A percentile compares a stretch with the other conserved stretches of the same genome.
Conservation (phyloP, 2,888 invertebrate species). For the Ctena decussata region DNA sequence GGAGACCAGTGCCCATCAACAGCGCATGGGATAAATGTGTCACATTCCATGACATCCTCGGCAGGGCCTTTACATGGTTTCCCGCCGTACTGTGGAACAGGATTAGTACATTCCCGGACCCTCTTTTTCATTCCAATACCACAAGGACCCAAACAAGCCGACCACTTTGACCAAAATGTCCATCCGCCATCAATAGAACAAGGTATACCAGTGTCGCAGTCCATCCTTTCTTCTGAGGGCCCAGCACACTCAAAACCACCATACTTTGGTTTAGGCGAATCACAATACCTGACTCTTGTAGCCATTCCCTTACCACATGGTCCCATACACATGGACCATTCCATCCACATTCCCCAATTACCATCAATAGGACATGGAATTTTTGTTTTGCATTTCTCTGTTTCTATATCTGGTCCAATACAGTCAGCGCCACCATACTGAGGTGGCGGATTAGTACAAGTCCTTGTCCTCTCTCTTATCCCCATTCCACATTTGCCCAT, state of each 20-base stretch:
- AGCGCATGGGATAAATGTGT: conserved; percentile 28
- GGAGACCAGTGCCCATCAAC: conserved; percentile 51
- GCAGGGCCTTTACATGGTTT: conserved; percentile 35
- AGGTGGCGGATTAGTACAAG: conserved; percentile 49
- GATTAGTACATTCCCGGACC: conserved; percentile 43
- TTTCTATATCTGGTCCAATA: conserved; percentile 28
- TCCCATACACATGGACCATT: conserved; percentile 36
- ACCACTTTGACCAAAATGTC: conserved; percentile 49
- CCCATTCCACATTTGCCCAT: conserved; percentile 47
- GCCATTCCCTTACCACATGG: conserved; percentile 40
- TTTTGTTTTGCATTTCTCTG: conserved; percentile 34
- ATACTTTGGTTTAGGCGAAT: conserved; percentile 44
- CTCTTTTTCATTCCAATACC: conserved; percentile 34
- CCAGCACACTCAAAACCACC: conserved; percentile 52
- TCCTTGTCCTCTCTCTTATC: conserved; percentile 20
- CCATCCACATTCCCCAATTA: conserved; percentile 35
- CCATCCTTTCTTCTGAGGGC: conserved; percentile 20
- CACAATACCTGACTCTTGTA: conserved; percentile 35
- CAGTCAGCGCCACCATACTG: conserved; percentile 41
- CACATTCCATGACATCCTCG: conserved; percentile 39
- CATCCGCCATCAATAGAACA: conserved; percentile 51
- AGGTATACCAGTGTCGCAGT: conserved; percentile 21
- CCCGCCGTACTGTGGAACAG: conserved; percentile 44
- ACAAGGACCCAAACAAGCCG: conserved; percentile 43
- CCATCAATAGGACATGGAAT: conserved; percentile 47